Conservation (phyloP, 2,797 vertebrate species). For the Aldrovandia affinis region DNA sequence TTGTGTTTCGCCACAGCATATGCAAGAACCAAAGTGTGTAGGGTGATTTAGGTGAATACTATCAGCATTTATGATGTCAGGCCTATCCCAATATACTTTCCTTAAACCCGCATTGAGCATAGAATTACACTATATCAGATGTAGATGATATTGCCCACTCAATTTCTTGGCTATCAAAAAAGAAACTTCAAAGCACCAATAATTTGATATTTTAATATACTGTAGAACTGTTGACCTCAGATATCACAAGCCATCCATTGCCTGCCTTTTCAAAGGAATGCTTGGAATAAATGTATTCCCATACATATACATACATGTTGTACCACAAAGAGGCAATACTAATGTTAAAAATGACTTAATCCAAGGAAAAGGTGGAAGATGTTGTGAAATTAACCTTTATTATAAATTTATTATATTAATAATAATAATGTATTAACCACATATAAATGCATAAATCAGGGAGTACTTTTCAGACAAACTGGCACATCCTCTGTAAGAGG, state of each 20-base stretch:
- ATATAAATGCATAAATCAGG: conserved; percentile 9
- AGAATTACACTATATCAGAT: not conserved
- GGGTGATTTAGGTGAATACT: too few relatives aligned
- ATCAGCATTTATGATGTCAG: not conserved
- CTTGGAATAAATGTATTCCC: not conserved
- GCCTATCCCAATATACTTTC: not conserved
- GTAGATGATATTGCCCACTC: not conserved
- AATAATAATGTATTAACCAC: too few relatives aligned
- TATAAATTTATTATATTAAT: too few relatives aligned
- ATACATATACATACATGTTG: not conserved
- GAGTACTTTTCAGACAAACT: conserved; percentile 19
- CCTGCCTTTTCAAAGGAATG: not conserved
- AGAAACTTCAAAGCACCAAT: too few relatives aligned
- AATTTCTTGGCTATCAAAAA: too few relatives aligned
- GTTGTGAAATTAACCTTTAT: conserved; percentile 18
- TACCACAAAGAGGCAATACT: not conserved
- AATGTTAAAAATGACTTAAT: not conserved
- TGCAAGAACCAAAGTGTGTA: not conserved
- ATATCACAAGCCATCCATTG: too few relatives aligned
- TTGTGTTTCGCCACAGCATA: too few relatives aligned
- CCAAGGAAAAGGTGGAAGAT: not conserved
- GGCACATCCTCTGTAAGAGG: not conserved
- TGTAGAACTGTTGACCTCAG: too few relatives aligned
- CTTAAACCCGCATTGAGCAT: not conserved
- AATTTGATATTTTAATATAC: too few relatives aligned